Evolutionary conservation across 2,888 invertebrate species (phyloP), one percentile per base, ranked within the genome.

Genomic region (Lasioglossum leucozonium): DNA sequence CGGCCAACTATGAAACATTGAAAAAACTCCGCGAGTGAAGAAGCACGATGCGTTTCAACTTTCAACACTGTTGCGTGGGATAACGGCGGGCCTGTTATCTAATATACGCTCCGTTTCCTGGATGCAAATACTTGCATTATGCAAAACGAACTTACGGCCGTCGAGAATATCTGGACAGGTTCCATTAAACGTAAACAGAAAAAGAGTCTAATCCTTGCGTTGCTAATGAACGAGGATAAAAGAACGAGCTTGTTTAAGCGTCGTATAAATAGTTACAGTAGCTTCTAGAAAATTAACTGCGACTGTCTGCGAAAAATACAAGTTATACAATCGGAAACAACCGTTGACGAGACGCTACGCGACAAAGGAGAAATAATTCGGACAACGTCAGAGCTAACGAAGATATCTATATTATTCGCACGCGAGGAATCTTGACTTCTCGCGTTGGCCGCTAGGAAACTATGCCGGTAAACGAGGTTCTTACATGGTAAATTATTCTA

Each of bases 101-200:
- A 72, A 40, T 16, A 44, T 26, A 34, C 34, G n/a, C 26, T 42
- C 44, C 47, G 40, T 76, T 67, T 72, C 55, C 51, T 42, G 76
- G 51, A 30, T 76, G 55, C 18, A 72, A 82, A 83, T 83, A 16
- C 51, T 13, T 18, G 10, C 18, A 76, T 82, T 82, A 83, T 82
- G 72, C 55, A 82, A 82, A 58, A 83, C 18, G 22, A 16, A 18
- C 6, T 22, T 18, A 22, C 26, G 30, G 26, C 42, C 40, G 13
- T 30, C 47, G n/a, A 30, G 40, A 42, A 42, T 58, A 71, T 74
- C 69, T 18, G 16, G n/a, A 65, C 37, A 22, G 47, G 47, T 51
- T 67, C 37, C 67, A 26, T 77, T 67, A 67, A 72, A 44, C 62
- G 6, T 6, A 37, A 65, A 65, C 8, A 16, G 62, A 42, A 72